A percentile compares a stretch with the other conserved stretches of the same genome.
Conservation (phyloP, 1,140 invertebrate genomes). For the Mamestra configurata region DNA sequence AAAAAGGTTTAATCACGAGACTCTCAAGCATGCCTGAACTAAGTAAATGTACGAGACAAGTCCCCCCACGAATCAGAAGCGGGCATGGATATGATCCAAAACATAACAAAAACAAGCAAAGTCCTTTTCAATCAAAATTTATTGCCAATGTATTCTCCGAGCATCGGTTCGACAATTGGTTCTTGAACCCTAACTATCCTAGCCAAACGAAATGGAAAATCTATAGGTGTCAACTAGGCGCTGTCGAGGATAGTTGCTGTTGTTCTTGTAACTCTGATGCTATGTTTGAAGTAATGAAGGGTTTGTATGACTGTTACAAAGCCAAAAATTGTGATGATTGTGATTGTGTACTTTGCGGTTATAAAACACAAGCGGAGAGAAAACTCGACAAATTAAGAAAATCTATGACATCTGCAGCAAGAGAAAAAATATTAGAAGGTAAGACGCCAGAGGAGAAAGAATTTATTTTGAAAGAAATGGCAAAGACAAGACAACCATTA, state of each 20-base stretch:
- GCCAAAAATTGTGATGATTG: conserved; percentile 77
- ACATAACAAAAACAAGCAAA: background rate
- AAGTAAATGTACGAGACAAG: background rate
- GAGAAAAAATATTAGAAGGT: conserved; percentile 60
- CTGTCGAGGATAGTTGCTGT: conserved; percentile 69
- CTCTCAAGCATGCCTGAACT: conserved; percentile 42
- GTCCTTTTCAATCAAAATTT: conserved; percentile 43
- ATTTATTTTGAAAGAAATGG: conserved; percentile 53
- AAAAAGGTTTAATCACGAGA: background rate
- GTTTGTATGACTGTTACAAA: conserved; percentile 77
- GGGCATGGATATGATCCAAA: background rate
- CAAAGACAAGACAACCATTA: conserved; percentile 48
- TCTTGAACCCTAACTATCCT: conserved; percentile 31
- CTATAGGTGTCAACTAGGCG: conserved; percentile 71
- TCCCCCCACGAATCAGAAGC: background rate
- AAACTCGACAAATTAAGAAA: conserved; percentile 52
- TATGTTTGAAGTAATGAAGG: conserved; percentile 80
- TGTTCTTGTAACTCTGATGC: conserved; percentile 78
- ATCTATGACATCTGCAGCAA: conserved; percentile 42
- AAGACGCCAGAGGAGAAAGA: conserved; percentile 60
- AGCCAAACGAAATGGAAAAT: conserved; percentile 58
- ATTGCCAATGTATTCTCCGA: conserved; percentile 49
- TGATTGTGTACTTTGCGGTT: conserved; percentile 75
- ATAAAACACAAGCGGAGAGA: conserved; percentile 61
- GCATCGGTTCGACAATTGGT: conserved; percentile 16